Evolutionary conservation across 1,140 invertebrate species (phyloP).

Genomic region (Chrysomallon squamiferum): DNA sequence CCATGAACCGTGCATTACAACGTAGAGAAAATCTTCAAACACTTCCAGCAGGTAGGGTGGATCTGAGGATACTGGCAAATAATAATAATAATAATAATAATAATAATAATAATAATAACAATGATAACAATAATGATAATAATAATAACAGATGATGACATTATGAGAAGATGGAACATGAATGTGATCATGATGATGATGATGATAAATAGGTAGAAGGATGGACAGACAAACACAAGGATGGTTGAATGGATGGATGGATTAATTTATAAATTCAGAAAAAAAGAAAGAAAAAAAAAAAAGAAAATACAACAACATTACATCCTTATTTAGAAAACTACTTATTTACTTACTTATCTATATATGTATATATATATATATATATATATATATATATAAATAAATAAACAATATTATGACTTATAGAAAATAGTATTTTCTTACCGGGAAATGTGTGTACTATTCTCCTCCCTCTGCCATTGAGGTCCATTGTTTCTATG

Average conservation of each 20-base stretch:
- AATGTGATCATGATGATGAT: too few relatives aligned
- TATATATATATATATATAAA: too few relatives aligned
- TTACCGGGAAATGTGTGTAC: slow-evolving; percentile 43
- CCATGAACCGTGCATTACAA: slow-evolving; percentile 72
- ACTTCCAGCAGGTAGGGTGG: slow-evolving; percentile 76
- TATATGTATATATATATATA: too few relatives aligned
- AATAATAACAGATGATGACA: too few relatives aligned
- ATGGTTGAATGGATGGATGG: not conserved
- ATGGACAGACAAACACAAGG: not conserved
- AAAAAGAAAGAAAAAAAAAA: too few relatives aligned
- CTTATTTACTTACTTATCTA: too few relatives aligned
- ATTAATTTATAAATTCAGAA: too few relatives aligned
- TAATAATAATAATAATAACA: slow-evolving; percentile 8
- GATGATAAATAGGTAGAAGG: too few relatives aligned
- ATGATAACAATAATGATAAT: not conserved
- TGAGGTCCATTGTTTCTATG: slow-evolving; percentile 83
- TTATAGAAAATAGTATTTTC: slow-evolving; percentile 52
- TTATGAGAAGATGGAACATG: too few relatives aligned
- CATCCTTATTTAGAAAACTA: too few relatives aligned
- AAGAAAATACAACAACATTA: too few relatives aligned
- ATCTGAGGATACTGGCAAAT: slow-evolving; percentile 51
- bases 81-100: slow-evolving; percentile 1
- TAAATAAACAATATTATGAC: too few relatives aligned
- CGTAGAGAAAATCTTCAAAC: slow-evolving; percentile 76
- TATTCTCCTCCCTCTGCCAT: slow-evolving; percentile 73